A percentile compares a stretch with the other conserved stretches of the same genome.
phyloP scores from a whole-genome alignment of 2,797 vertebrate genomes.

The Myotis myotis region DNA sequence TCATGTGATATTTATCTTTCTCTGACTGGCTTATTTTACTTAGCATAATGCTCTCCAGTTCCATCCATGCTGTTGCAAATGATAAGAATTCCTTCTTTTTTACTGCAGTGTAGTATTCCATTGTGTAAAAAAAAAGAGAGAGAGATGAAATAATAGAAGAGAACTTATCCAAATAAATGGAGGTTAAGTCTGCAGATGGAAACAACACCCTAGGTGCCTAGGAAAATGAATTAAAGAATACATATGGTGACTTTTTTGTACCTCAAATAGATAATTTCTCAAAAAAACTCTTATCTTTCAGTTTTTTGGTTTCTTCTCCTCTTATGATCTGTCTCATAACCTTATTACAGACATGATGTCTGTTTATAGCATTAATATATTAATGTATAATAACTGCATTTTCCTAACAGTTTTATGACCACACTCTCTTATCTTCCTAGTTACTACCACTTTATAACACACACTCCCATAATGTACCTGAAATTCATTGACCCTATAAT shows the following conservation, averaged over 20 bases:
- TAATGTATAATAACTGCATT: neutral
- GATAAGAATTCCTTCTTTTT: too few relatives aligned
- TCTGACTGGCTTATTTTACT: too few relatives aligned
- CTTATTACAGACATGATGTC: neutral
- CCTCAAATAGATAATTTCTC: neutral
- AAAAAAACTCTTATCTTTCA: neutral
- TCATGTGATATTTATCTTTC: too few relatives aligned
- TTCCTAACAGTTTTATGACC: neutral
- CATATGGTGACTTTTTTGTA: neutral
- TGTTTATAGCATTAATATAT: neutral
- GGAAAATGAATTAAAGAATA: neutral
- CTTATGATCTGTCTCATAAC: neutral
- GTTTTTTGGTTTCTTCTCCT: neutral
- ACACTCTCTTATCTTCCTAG: neutral
- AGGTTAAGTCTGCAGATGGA: neutral
- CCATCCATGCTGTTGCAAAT: too few relatives aligned
- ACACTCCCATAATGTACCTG: neutral
- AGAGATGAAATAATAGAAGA: neutral
- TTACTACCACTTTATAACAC: neutral
- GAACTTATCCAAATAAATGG: neutral
- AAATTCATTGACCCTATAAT: neutral
- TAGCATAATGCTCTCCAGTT: too few relatives aligned
- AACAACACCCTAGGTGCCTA: neutral
- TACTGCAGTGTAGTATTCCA: too few relatives aligned
- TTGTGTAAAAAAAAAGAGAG: neutral